These are phyloP conservation scores for Rhabdomys dilectus DNA, from an alignment of 2,113 vertebrate genomes.

Conservation along the genomic window DNA sequence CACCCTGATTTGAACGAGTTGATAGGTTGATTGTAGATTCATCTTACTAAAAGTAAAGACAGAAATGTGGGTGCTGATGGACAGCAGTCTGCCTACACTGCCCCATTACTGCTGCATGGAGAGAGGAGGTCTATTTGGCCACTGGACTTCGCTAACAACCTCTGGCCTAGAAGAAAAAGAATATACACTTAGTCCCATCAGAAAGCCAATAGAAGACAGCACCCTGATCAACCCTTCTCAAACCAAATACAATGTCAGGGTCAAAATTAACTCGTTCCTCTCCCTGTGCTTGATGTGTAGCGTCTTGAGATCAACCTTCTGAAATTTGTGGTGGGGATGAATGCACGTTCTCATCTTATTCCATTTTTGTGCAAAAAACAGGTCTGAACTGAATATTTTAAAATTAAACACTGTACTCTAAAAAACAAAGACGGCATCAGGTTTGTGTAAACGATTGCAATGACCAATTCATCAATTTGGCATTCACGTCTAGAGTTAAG, in stretches of 20 bases:
- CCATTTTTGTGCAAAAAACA: neutral
- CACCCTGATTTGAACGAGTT: neutral
- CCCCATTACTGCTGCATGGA: neutral
- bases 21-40: accelerated
- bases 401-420: neutral
- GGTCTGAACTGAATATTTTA: slow-evolving; percentile 11
- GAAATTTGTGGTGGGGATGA: neutral
- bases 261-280: neutral
- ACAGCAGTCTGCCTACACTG: neutral
- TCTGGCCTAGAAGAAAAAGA: neutral
- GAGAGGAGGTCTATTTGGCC: accelerated
- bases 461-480: neutral
- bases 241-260: neutral
- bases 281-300: neutral
- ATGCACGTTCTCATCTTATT: neutral
- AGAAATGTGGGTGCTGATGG: neutral
- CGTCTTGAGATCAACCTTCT: neutral
- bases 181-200: neutral
- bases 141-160: neutral
- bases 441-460: neutral
- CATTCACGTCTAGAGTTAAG: neutral
- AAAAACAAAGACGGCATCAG: neutral
- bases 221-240: neutral
- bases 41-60: neutral
- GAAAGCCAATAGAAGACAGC: neutral